Percentiles rank a stretch among this genome's conserved stretches.
Conservation (phyloP, 2,113 vertebrate species). For the Indri indri region DNA sequence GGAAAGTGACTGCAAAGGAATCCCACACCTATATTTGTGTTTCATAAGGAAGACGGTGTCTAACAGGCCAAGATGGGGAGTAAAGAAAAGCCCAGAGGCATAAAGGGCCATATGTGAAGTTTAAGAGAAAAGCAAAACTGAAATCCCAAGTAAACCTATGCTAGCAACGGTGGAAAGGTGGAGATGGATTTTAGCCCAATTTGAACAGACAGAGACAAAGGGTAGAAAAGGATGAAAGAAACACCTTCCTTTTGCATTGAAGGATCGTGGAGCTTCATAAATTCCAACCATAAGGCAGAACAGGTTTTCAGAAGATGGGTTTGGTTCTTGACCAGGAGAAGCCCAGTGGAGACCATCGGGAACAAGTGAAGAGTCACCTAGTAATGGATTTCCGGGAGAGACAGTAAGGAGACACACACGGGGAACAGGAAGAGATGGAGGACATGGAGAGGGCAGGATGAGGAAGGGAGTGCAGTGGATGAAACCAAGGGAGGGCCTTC, state of each 20-base stretch:
- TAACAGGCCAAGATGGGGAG: background rate
- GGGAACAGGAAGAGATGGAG: background rate
- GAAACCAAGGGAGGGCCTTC: background rate
- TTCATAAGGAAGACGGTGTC: background rate
- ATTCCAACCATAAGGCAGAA: background rate
- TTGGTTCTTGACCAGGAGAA: background rate
- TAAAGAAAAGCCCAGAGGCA: background rate
- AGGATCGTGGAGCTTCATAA: background rate
- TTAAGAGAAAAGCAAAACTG: background rate
- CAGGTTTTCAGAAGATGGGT: background rate
- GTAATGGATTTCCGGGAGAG: background rate
- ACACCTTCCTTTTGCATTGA: background rate
- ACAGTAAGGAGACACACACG: background rate
- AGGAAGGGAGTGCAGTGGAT: background rate
- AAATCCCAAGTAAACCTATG: background rate
- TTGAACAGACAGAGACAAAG: background rate
- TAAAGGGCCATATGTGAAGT: background rate
- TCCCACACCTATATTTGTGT: background rate
- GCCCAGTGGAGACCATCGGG: background rate
- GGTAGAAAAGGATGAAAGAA: background rate
- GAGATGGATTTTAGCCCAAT: background rate
- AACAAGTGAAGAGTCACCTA: background rate
- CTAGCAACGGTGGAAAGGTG: background rate
- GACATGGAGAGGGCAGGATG: background rate
- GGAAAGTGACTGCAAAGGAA: background rate